Conservation (phyloP, 2,888 invertebrate genomes). For the Erebia aethiops region DNA sequence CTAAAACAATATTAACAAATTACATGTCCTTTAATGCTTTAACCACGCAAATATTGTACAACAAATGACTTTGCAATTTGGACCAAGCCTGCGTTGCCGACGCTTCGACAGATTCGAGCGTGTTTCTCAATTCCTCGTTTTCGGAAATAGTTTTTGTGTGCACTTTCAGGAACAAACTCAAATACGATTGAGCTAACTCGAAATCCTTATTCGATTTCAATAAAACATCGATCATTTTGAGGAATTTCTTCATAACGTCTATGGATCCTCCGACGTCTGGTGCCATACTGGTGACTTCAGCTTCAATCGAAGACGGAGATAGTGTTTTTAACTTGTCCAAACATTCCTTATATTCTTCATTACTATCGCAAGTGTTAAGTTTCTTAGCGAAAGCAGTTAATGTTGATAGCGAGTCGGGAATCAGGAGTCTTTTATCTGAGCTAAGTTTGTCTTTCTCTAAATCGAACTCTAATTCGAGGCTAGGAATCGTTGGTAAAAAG, state of each 20-base stretch:
- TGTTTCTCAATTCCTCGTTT: conserved; percentile 78
- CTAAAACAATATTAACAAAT: conserved; percentile 37
- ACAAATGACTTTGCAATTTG: conserved; percentile 85
- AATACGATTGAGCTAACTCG: conserved; percentile 95
- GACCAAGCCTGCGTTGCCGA: conserved; percentile 86
- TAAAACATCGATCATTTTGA: conserved; percentile 87
- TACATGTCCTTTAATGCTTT: conserved; percentile 87
- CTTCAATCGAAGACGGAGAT: conserved; percentile 93
- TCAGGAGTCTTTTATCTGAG: conserved; percentile 77
- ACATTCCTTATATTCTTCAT: conserved; percentile 79
- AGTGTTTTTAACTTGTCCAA: conserved; percentile 86
- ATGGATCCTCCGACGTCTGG: conserved; percentile 88
- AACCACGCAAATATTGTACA: conserved; percentile 90
- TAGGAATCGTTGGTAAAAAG: conserved; percentile 95
- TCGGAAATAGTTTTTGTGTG: conserved; percentile 85
- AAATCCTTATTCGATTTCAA: conserved; percentile 91
- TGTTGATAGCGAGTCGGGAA: conserved; percentile 84
- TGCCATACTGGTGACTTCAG: conserved; percentile 91
- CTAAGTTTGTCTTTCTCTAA: conserved; percentile 74
- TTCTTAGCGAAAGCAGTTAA: conserved; percentile 87
- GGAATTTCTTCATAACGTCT: conserved; percentile 89
- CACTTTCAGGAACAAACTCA: conserved; percentile 93
- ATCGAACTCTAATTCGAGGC: conserved; percentile 92
- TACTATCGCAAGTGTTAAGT: conserved; percentile 76
- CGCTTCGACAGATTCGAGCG: conserved; percentile 82